Conservation (phyloP, 2,797 vertebrate species). For the Pantherophis alleghaniensis region DNA sequence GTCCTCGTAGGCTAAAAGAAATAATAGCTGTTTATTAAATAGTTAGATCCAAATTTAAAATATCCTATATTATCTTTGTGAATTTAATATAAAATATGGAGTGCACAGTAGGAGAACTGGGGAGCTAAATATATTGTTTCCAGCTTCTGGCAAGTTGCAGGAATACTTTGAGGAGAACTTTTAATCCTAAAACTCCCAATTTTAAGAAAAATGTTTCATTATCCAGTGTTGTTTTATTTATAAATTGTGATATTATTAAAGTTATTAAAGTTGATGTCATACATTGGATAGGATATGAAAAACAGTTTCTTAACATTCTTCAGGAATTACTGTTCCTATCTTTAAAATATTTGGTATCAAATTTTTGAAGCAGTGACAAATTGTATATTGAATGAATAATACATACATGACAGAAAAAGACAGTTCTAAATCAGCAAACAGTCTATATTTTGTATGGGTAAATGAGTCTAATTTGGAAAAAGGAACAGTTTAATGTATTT, state of each 20-base stretch:
- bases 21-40: neutral
- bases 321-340: neutral
- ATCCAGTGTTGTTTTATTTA: neutral
- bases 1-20: neutral
- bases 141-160: neutral
- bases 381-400: neutral
- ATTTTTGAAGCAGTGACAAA: neutral
- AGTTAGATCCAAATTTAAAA: neutral
- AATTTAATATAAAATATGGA: neutral
- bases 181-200: neutral
- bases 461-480: neutral
- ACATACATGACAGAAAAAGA: neutral
- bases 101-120: neutral
- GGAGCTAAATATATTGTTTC: neutral
- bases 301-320: neutral
- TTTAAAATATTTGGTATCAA: neutral
- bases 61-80: neutral
- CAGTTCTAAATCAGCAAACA: neutral
- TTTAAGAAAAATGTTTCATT: neutral
- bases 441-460: neutral
- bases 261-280: neutral
- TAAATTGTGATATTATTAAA: neutral
- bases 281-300: neutral
- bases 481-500: neutral
- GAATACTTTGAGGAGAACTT: neutral